Evolutionary conservation across 2,888 invertebrate genomes (phyloP), one percentile per base, ranked within the genome.

Genomic region (Siphonodentalium dalli): DNA sequence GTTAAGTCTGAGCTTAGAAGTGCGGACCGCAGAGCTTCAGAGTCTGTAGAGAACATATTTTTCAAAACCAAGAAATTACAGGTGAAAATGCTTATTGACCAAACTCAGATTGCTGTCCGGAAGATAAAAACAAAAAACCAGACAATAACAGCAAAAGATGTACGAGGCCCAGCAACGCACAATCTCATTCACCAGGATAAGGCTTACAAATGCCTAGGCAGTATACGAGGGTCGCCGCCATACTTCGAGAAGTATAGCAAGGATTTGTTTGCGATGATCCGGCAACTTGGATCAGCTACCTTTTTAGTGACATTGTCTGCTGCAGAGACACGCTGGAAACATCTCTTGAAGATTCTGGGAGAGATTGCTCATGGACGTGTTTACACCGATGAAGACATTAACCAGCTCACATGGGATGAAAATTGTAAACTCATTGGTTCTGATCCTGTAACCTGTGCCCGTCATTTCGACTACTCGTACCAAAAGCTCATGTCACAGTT

Each of bases 191-290:
- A 47, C 24, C n/a, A 34, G 8, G 59, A 65, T 34, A 41, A 61
- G 37, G 65, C 37, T 11, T 65, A 47, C 34, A 56, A 50, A 35
- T 40, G 47, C 18, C 35, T 63, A n/a, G 26, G 40, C n/a, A 53
- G 31, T 13, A 29, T 65, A 15, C 26, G 65, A 31, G 65, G 62
- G 1, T 54, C 64, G 7, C 71, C 66, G 9, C 57, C 61, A 24
- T 66, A 64, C 37, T 67, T 58, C 40, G 42, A 64, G 46, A 35
- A 51, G 35, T 48, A 48, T 2, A 56, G 48, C 13, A 68, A 57
- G 37, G 60, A 66, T 26, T 20, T 68, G 1, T 65, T 63, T 46
- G 69, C 63, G 3, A 58, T 65, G 58, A 66, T 68, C 1, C 27
- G 67, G 8, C 64, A 69, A 38, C 43, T 62, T n/a, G 59, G 59